Percentiles rank a stretch among this genome's conserved stretches.
Evolutionary conservation across 2,797 vertebrate species (phyloP).

Genomic region (Aplochiton taeniatus): DNA sequence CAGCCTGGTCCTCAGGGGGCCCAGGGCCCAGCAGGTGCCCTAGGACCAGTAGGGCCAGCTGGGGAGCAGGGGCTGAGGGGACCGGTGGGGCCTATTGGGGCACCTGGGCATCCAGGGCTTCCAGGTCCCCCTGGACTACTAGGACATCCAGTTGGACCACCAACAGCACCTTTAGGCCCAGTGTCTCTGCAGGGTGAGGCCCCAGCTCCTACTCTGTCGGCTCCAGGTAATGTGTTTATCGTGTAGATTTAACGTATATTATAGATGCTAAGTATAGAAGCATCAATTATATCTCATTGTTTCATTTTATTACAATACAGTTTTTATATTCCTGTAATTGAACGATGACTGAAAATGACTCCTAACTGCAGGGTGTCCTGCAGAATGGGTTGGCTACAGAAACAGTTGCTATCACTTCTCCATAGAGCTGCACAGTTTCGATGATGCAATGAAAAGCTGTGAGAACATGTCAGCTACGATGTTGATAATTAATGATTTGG

Average conservation of each 20-base stretch:
- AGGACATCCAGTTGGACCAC: constrained; percentile 72
- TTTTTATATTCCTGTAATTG: neutral
- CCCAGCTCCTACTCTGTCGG: constrained; percentile 47
- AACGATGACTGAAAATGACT: neutral
- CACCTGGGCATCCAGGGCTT: constrained; percentile 80
- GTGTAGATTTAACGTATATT: too few relatives aligned
- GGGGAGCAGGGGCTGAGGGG: constrained; percentile 87
- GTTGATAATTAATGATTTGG: constrained; percentile 84
- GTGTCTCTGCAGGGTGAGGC: constrained; percentile 78
- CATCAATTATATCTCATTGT: too few relatives aligned
- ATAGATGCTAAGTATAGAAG: too few relatives aligned
- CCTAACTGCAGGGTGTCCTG: constrained; percentile 78
- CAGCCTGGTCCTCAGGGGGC: constrained; percentile 84
- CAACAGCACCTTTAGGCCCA: constrained; percentile 68
- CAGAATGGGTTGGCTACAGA: constrained; percentile 84
- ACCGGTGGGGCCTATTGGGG: constrained; percentile 82
- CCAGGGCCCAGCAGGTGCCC: constrained; percentile 85
- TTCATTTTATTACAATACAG: neutral
- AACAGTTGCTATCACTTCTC: constrained; percentile 93
- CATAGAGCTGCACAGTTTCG: constrained; percentile 80
- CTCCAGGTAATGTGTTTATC: constrained; percentile 43
- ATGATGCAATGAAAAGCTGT: constrained; percentile 83
- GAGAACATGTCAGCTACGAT: constrained; percentile 79
- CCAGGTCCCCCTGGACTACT: constrained; percentile 83
- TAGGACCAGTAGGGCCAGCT: constrained; percentile 83